These are phyloP conservation scores for Ailurus styani DNA, from an alignment of 2,113 vertebrate species.

Conservation along the genomic window DNA sequence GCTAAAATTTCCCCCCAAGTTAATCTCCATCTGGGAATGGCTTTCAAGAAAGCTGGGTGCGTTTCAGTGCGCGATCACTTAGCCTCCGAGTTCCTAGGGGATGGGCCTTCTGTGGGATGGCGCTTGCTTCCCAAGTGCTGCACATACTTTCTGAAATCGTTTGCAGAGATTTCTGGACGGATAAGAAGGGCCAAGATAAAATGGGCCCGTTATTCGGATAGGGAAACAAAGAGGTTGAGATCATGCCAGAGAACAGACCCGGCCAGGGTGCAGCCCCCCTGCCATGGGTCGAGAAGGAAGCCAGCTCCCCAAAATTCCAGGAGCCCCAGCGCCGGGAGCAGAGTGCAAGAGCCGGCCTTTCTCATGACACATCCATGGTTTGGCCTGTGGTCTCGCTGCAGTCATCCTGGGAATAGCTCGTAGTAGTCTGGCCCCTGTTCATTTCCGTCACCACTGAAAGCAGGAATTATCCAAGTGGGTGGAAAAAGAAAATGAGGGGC, in stretches of 20 bases:
- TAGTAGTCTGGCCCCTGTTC: not conserved
- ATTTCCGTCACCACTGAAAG: slow-evolving; percentile 31
- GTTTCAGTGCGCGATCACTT: rapidly evolving
- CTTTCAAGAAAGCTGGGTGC: not conserved
- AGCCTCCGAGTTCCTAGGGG: not conserved
- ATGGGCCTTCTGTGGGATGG: rapidly evolving
- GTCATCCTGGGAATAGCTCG: slow-evolving; percentile 40
- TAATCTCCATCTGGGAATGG: not conserved
- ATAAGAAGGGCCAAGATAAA: not conserved
- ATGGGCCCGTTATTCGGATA: not conserved
- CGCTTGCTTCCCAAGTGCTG: not conserved
- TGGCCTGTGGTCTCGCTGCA: slow-evolving; percentile 16
- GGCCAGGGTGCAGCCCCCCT: rapidly evolving
- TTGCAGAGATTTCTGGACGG: not conserved
- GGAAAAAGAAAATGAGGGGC: slow-evolving; percentile 56
- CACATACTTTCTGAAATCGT: not conserved
- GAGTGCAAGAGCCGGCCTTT: not conserved
- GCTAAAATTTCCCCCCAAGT: not conserved
- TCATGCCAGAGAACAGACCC: not conserved
- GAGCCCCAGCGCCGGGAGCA: not conserved
- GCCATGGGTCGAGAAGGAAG: rapidly evolving
- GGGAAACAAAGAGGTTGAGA: not conserved
- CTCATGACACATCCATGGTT: slow-evolving; percentile 32
- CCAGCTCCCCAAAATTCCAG: not conserved
- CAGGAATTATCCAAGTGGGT: slow-evolving; percentile 57